phyloP scores from a whole-genome alignment of 2,888 invertebrate genomes.

The Drosophila borborema region DNA sequence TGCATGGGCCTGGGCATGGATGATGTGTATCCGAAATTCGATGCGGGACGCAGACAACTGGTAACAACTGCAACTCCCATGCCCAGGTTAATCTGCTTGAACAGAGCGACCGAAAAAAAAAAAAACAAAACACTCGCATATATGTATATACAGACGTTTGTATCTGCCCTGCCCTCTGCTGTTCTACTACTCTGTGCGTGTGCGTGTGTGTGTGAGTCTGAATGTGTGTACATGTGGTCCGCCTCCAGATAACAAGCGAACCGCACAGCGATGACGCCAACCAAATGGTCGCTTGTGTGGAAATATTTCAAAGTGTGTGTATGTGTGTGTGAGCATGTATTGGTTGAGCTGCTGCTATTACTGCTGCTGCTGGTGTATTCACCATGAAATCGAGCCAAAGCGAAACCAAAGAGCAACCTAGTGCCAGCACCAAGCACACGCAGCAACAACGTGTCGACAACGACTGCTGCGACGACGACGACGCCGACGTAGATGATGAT shows the following conservation, averaged over 20 bases:
- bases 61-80: constrained; percentile 47
- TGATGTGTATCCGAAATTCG: constrained; percentile 70
- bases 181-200: constrained; percentile 30
- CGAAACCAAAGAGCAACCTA: constrained; percentile 67
- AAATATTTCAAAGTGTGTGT: constrained; percentile 15
- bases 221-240: constrained; percentile 69
- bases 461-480: constrained; percentile 26
- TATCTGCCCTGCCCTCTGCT: constrained; percentile 49
- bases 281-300: constrained; percentile 56
- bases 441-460: constrained; percentile 66
- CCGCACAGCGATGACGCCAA: constrained; percentile 76
- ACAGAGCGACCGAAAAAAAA: constrained; percentile 27
- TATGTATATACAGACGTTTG: constrained; percentile 24
- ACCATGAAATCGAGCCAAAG: constrained; percentile 80
- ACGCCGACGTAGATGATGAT: constrained; percentile 60
- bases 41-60: constrained; percentile 62
- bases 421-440: constrained; percentile 62
- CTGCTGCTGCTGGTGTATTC: constrained; percentile 49
- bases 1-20: constrained; percentile 16
- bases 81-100: constrained; percentile 60
- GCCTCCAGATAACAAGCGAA: constrained; percentile 77
- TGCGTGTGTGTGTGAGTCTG: constrained; percentile 1
- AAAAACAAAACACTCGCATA: constrained; percentile 41
- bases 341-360: constrained; percentile 44
- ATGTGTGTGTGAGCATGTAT: constrained; percentile 35